Evolutionary conservation across 2,797 vertebrate genomes (phyloP), one percentile per base, ranked within the genome.

Genomic region (Lemur catta): DNA sequence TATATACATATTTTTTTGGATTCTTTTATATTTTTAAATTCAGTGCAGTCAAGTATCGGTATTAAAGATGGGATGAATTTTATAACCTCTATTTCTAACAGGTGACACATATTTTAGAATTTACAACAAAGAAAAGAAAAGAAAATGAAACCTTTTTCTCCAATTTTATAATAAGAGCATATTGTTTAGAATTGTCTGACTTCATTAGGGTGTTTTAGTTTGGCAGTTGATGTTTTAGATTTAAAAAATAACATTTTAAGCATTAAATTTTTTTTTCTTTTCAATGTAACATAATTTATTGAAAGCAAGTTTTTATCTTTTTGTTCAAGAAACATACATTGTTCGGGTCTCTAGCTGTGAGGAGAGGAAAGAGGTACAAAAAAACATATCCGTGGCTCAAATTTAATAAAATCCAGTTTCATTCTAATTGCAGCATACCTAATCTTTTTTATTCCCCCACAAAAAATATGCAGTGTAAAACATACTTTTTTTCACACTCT

Each of bases 21-120:
- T 87, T 35, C 33, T 67, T 87, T 46, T 52, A 63, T 94, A 84
- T 96, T 96, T 98, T 93, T 97, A 89, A 92, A 84, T 98, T 98
- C 91, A 80, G 55, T 93, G 46, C 90, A 93, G 95, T 97, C 90
- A 97, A 97, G 98, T 98, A 98, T 96, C 98, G 98, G 97, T 98
- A 97, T 98, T 98, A 98, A 98, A 98, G 97, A 98, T 96, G 95
- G 97, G 92, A 97, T 98, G 97, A 98, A 94, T 97, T 92, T 92
- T 94, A 41, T 93, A 97, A 97, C 98, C 55, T 98, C 98, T 96
- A 80, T 95, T 95, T 97, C 94, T 98, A 97, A 97, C 96, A 97
- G 89, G 95, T 97, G 97, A 97, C 97, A 98, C 91, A 96, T 89
- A 93, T 96, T 98, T 94, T 76, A 84, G 46, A 89, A 88, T 85